phyloP scores from a whole-genome alignment of 2,797 vertebrate species.

The Xenopus petersii region DNA sequence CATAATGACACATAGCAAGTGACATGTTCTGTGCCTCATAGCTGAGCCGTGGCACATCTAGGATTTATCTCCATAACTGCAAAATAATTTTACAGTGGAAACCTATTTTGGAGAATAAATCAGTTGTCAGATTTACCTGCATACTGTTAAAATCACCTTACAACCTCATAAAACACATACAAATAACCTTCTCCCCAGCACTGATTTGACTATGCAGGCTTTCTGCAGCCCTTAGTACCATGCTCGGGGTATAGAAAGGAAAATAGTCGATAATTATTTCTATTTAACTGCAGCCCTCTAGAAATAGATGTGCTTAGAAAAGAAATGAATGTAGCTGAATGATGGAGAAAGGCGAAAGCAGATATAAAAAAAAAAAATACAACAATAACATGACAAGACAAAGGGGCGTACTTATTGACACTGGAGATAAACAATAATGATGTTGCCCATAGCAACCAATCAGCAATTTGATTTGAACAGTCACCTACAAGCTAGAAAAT shows the following conservation, averaged over 20 bases:
- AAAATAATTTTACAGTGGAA: conserved; percentile 51
- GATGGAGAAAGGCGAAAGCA: no score
- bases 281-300: conserved; percentile 39
- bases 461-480: no score
- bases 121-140: conserved; percentile 49
- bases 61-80: conserved; percentile 52
- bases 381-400: no score
- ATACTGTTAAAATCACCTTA: conserved; percentile 44
- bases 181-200: conserved; percentile 38
- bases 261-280: conserved; percentile 42
- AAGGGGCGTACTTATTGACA: no score
- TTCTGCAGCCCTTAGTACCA: conserved; percentile 28
- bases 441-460: no score
- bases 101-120: conserved; percentile 46
- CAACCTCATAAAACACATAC: conserved; percentile 46
- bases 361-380: no score
- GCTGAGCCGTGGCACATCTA: conserved; percentile 41
- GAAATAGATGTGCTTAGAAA: conserved; percentile 32
- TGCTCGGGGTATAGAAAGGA: conserved; percentile 33
- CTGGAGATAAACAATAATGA: no score
- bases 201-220: conserved; percentile 29
- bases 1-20: conserved; percentile 31
- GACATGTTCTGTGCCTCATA: conserved; percentile 44
- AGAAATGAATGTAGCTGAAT: conserved; percentile 8
- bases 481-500: no score